Conservation (phyloP, 1,140 invertebrate species). For the Propsilocerus akamusi region DNA sequence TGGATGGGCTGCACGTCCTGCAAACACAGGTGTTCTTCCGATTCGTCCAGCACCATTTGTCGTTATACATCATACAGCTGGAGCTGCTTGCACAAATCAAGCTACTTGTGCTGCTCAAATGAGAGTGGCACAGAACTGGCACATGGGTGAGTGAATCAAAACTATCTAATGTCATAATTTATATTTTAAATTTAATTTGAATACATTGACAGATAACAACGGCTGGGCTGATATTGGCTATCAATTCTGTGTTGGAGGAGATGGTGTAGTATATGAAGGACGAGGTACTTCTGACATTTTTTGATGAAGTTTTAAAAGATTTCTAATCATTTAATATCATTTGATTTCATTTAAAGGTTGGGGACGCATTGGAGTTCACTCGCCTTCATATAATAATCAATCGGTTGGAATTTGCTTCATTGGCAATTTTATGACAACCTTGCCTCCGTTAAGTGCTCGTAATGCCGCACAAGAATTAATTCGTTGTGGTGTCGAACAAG, state of each 20-base stretch:
- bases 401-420: no score
- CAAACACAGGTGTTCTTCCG: constrained; percentile 21
- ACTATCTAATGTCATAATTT: no score
- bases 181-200: no score
- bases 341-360: no score
- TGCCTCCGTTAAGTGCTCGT: not conserved
- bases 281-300: no score
- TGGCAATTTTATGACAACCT: not conserved
- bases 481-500: constrained; percentile 18
- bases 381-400: constrained; percentile 28
- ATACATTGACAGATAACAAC: no score
- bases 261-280: constrained; percentile 27
- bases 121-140: constrained; percentile 30
- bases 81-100: constrained; percentile 22
- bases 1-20: constrained; percentile 34
- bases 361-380: constrained; percentile 31
- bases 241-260: constrained; percentile 29
- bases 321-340: no score
- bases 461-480: constrained; percentile 28
- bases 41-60: constrained; percentile 39
- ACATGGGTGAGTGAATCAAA: no score
- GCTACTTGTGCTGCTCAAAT: constrained; percentile 27
- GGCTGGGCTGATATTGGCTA: constrained; percentile 35
- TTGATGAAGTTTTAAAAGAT: no score
- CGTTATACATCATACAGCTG: constrained; percentile 47